Conservation (phyloP, 2,888 invertebrate species). For the Ectropis crepuscularia region DNA sequence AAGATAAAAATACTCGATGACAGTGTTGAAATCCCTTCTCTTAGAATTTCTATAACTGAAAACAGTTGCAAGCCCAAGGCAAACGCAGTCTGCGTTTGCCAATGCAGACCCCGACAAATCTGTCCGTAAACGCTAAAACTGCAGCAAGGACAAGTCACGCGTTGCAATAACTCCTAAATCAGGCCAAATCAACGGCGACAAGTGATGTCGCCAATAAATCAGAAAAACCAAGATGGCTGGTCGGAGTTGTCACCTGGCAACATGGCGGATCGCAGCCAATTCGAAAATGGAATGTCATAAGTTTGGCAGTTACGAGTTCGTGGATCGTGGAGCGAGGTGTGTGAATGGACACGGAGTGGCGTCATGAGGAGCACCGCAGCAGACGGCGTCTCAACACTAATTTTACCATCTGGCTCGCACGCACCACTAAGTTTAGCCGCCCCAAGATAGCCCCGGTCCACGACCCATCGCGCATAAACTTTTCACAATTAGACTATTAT, state of each 20-base stretch:
- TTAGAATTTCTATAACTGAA: not conserved
- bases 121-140: slow-evolving; percentile 21
- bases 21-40: too few species aligned
- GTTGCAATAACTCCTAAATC: slow-evolving; percentile 32
- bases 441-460: slow-evolving; percentile 85
- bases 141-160: slow-evolving; percentile 24
- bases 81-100: not conserved
- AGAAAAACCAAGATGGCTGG: slow-evolving; percentile 49
- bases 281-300: slow-evolving; percentile 80
- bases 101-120: slow-evolving; percentile 13
- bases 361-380: slow-evolving; percentile 77
- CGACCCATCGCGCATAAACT: slow-evolving; percentile 85
- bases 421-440: slow-evolving; percentile 85
- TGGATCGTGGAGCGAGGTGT: slow-evolving; percentile 64
- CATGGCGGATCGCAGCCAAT: slow-evolving; percentile 57
- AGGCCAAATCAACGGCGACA: slow-evolving; percentile 21
- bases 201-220: slow-evolving; percentile 46
- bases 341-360: slow-evolving; percentile 75
- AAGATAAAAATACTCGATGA: too few species aligned
- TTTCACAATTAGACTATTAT: slow-evolving; percentile 86
- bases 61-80: not conserved
- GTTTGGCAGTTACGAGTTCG: slow-evolving; percentile 79
- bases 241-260: slow-evolving; percentile 59
- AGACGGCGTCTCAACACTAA: slow-evolving; percentile 83
- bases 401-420: slow-evolving; percentile 83